phyloP scores from a whole-genome alignment of 2,113 vertebrate genomes.

The Porphyrio hochstetteri region DNA sequence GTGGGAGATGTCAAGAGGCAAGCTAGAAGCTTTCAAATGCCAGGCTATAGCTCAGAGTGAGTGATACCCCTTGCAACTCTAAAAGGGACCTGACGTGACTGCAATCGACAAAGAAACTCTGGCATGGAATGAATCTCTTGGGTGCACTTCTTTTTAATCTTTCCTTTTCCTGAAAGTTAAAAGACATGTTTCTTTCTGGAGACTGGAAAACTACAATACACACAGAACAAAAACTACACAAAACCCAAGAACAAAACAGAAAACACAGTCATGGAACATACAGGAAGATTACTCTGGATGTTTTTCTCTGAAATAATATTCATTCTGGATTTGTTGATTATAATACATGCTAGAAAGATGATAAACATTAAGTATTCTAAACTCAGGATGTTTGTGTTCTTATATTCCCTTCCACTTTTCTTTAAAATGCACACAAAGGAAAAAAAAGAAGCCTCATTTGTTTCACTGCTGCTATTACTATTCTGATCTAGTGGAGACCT shows the following conservation, averaged over 20 bases:
- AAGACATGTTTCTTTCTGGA: background rate
- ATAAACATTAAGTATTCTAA: background rate
- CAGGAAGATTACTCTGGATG: background rate
- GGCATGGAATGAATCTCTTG: background rate
- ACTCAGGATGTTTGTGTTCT: background rate
- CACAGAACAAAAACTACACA: background rate
- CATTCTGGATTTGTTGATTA: background rate
- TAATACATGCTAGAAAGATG: background rate
- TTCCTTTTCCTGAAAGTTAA: background rate
- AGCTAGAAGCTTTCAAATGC: constrained; percentile 40
- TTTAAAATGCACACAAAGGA: background rate
- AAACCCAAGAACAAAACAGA: background rate
- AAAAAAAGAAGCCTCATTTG: background rate
- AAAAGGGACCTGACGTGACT: background rate
- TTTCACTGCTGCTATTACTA: background rate
- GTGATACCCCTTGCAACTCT: constrained; percentile 2
- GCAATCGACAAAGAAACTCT: background rate
- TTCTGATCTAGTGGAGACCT: background rate
- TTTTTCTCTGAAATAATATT: background rate
- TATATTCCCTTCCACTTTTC: background rate
- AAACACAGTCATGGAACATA: background rate
- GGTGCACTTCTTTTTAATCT: background rate
- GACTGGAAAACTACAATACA: background rate
- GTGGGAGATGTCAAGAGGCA: constrained; percentile 41
- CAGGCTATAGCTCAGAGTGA: background rate